Evolutionary conservation across 1,140 invertebrate species (phyloP).

Genomic region (Heliothis subflexa): DNA sequence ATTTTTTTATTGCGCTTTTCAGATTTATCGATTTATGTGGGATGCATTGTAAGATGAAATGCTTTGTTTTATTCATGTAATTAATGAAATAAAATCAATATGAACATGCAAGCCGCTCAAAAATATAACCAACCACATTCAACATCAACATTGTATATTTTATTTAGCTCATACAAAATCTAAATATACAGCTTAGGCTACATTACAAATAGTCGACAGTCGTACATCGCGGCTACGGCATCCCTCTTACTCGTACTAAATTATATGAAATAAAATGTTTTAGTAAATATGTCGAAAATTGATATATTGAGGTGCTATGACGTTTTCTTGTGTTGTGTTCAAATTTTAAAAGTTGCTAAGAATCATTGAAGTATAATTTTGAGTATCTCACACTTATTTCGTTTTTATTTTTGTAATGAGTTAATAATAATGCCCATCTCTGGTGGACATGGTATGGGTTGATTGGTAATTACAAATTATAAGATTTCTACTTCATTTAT

Average conservation of each 20-base stretch:
- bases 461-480: background rate
- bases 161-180: constrained; percentile 81
- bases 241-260: constrained; percentile 9
- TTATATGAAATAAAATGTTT: constrained; percentile 37
- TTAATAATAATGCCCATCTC: background rate
- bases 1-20: no score
- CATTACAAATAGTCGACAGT: constrained; percentile 69
- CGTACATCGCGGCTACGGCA: constrained; percentile 42
- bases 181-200: constrained; percentile 74
- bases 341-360: background rate
- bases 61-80: no score
- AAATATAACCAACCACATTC: constrained; percentile 42
- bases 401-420: background rate
- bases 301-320: constrained; percentile 20
- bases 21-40: no score
- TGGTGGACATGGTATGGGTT: background rate
- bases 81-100: background rate
- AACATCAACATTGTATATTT: constrained; percentile 71
- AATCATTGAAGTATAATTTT: background rate
- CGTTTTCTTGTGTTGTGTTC: constrained; percentile 7
- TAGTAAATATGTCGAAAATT: constrained; percentile 73
- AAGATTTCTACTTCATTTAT: background rate
- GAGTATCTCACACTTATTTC: no score
- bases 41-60: no score
- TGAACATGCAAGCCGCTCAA: constrained; percentile 21